Base-by-base conservation (phyloP, 1,140 invertebrate species). In the Euschistus heros region DNA sequence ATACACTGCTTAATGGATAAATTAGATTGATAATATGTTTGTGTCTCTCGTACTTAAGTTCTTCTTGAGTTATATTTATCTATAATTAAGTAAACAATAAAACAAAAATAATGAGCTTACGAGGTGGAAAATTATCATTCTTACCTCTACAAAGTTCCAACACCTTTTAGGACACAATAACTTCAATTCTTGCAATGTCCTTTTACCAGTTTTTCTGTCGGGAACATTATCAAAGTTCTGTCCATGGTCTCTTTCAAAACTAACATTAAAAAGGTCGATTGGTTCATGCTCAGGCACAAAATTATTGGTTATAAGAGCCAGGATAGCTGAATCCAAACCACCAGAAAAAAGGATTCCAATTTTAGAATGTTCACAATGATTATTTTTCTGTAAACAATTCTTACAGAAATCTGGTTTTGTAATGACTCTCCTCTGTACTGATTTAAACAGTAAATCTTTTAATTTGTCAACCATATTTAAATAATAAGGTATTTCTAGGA, bases 221-320 rank as follows among this genome's bases (percentile, higher is more conserved):
- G 92, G 92, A 8, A 90, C 87, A 70, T 88, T 75, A 76, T 74
- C 69, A 46, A 60, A 67, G 37, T 72, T 52, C n/a, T 61, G 50
- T 20, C 42, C 22, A 7, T 2, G 47, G 54, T 54, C 60, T 33
- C 78, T 82, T 75, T 88, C 83, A 80, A 98, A 98, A n/a, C 94
- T 91, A 30, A 98, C 92, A 83, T 98, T 98, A 20, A 97, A 81
- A n/a, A 98, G 80, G 78, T 98, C 94, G 71, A 98, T 93, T 42
- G 86, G 80, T 73, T 91, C 84, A 46, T 80, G 71, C 67, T 71
- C 68, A 4, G 84, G 77, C 24, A 94, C 73, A 78, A 82, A 86
- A 78, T 84, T 84, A 75, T 94, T 79, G 20, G 87, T 84, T 27
- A 97, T 73, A 37, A 85, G 78, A 37, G 94, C 88, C 67, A 98